Percentiles rank a stretch among this genome's conserved stretches.
These are phyloP conservation scores for Lycaon pictus DNA, from an alignment of 2,113 vertebrate genomes.

Conservation along the genomic window DNA sequence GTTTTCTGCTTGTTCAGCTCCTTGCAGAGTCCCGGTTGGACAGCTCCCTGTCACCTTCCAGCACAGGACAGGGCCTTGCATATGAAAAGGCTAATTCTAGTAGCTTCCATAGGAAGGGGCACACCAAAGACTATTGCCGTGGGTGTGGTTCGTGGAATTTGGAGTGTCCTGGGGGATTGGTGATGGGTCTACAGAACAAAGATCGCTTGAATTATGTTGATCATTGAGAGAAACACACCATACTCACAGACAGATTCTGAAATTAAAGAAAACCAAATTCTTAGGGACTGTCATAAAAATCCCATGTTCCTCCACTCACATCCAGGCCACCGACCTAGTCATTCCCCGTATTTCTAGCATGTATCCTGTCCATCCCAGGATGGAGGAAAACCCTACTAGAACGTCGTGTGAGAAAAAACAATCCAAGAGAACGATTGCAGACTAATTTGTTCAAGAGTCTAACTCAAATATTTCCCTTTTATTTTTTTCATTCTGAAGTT, in stretches of 20 bases:
- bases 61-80: background rate
- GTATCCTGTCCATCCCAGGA: background rate
- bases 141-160: background rate
- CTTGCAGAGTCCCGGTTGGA: slow-evolving; percentile 41
- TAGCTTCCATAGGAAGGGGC: background rate
- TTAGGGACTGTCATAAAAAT: background rate
- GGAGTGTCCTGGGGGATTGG: background rate
- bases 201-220: background rate
- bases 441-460: slow-evolving; percentile 18
- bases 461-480: slow-evolving; percentile 53
- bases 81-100: background rate
- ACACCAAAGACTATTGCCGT: background rate
- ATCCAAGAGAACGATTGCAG: background rate
- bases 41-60: slow-evolving; percentile 46
- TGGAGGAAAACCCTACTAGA: background rate
- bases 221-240: background rate
- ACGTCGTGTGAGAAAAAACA: background rate
- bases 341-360: background rate
- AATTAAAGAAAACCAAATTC: background rate
- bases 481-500: slow-evolving; percentile 35
- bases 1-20: background rate
- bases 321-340: background rate
- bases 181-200: background rate
- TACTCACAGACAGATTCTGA: background rate
- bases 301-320: background rate